Percentiles rank a stretch among this genome's conserved stretches.
Conservation (phyloP, 2,888 invertebrate species). For the Amiota communis region DNA sequence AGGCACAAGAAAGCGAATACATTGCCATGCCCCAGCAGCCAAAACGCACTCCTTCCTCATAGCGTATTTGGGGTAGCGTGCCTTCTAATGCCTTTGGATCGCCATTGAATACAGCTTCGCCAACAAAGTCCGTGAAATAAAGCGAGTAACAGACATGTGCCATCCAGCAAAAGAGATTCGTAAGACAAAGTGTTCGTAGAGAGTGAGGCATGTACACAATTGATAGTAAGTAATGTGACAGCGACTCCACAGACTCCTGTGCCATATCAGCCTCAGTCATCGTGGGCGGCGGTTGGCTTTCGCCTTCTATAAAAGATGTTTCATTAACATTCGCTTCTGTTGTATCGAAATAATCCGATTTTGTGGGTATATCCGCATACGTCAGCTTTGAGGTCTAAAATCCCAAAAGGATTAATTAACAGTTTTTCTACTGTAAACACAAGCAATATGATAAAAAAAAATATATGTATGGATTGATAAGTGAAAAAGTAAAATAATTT, state of each 20-base stretch:
- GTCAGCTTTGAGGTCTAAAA: constrained; percentile 45
- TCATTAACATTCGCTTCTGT: constrained; percentile 48
- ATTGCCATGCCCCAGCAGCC: constrained; percentile 98
- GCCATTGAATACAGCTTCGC: constrained; percentile 71
- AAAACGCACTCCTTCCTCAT: constrained; percentile 93
- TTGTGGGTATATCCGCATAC: constrained; percentile 31
- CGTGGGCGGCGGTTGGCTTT: constrained; percentile 27
- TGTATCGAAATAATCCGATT: constrained; percentile 43
- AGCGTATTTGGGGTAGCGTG: constrained; percentile 78
- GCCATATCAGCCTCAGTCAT: constrained; percentile 31
- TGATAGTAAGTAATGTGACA: constrained; percentile 88
- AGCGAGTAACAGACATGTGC: constrained; percentile 96
- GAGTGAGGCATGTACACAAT: constrained; percentile 94
- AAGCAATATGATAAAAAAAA: constrained; percentile 2
- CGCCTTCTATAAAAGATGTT: constrained; percentile 50
- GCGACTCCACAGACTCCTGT: constrained; percentile 71
- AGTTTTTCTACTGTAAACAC: constrained; percentile 2
- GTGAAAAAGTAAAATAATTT: neutral
- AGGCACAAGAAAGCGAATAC: constrained; percentile 94
- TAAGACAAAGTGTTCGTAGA: constrained; percentile 88
- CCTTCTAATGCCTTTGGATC: constrained; percentile 81
- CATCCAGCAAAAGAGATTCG: constrained; percentile 98
- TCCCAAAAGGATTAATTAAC: constrained; percentile 32
- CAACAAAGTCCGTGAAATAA: constrained; percentile 94
- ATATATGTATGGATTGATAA: constrained; percentile 1